A percentile compares a stretch with the other conserved stretches of the same genome.
These are phyloP conservation scores for Cremastinae sp. DNA, from an alignment of 2,888 invertebrate species.

Conservation along the genomic window DNA sequence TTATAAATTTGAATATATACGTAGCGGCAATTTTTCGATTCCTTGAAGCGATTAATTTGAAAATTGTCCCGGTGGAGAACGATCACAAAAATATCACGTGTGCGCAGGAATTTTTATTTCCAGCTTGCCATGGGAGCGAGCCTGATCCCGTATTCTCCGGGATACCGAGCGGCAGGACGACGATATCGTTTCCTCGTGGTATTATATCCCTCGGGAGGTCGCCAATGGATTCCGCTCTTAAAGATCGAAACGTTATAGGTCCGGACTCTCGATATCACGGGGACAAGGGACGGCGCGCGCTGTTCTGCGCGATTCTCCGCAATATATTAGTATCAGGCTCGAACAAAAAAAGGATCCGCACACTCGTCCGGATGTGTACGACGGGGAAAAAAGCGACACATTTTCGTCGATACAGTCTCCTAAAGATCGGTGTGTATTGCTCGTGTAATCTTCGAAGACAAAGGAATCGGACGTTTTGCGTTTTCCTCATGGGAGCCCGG, in stretches of 20 bases:
- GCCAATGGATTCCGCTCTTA: constrained; percentile 43
- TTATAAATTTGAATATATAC: too few species aligned
- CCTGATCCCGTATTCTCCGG: constrained; percentile 8
- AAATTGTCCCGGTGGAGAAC: background rate
- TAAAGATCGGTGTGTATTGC: constrained; percentile 71
- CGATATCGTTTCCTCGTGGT: constrained; percentile 8
- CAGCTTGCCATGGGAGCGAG: too few species aligned
- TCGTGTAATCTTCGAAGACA: constrained; percentile 69
- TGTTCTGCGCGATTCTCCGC: constrained; percentile 21
- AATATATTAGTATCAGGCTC: background rate
- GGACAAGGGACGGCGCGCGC: background rate
- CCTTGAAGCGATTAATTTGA: background rate
- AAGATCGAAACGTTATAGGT: constrained; percentile 50
- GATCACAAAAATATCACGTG: background rate
- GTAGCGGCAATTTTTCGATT: too few species aligned
- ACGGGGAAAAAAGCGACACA: background rate
- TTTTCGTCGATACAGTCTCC: constrained; percentile 45
- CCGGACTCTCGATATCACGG: constrained; percentile 38
- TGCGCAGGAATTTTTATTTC: background rate
- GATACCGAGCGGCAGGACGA: constrained; percentile 1
- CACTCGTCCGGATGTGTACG: background rate
- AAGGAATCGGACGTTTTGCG: constrained; percentile 67
- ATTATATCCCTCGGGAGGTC: constrained; percentile 26
- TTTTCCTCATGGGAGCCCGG: constrained; percentile 63
- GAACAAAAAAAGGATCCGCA: background rate